phyloP scores from a whole-genome alignment of 2,797 vertebrate species.

The Takifugu rubripes region DNA sequence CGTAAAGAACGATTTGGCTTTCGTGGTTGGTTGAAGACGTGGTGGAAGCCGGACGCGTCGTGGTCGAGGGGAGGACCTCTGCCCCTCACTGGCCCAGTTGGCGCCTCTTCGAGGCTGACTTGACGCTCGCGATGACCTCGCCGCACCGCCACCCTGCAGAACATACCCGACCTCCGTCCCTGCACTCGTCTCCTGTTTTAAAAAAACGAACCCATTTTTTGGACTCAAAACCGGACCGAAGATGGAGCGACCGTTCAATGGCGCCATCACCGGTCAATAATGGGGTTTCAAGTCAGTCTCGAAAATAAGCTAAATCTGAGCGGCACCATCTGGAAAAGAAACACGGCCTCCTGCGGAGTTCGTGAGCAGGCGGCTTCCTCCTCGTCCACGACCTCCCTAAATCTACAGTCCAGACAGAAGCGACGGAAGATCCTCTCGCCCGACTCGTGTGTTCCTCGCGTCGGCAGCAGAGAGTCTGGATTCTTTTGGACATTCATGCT shows the following conservation, averaged over 20 bases:
- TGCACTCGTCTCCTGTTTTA: not conserved
- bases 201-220: too few species aligned
- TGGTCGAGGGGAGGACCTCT: not conserved
- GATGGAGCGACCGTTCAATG: not conserved
- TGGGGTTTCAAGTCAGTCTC: constrained; percentile 1
- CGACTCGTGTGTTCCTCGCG: not conserved
- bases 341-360: constrained; percentile 13
- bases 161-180: too few species aligned
- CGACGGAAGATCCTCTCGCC: constrained; percentile 16
- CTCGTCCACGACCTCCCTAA: constrained; percentile 12
- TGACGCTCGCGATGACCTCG: not conserved
- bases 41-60: constrained; percentile 22
- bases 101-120: not conserved
- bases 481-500: not conserved
- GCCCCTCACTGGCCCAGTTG: constrained; percentile 5
- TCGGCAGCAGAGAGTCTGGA: constrained; percentile 1
- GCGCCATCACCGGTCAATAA: not conserved
- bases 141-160: not conserved
- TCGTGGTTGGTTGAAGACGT: constrained; percentile 28
- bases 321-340: constrained; percentile 2
- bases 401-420: constrained; percentile 31
- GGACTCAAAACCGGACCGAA: not conserved
- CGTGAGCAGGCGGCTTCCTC: constrained; percentile 3
- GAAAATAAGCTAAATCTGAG: not conserved
- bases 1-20: constrained; percentile 70